Evolutionary conservation across 1,140 invertebrate genomes (phyloP), one percentile per base, ranked within the genome.

Genomic region (Caenorhabditis briggsae): DNA sequence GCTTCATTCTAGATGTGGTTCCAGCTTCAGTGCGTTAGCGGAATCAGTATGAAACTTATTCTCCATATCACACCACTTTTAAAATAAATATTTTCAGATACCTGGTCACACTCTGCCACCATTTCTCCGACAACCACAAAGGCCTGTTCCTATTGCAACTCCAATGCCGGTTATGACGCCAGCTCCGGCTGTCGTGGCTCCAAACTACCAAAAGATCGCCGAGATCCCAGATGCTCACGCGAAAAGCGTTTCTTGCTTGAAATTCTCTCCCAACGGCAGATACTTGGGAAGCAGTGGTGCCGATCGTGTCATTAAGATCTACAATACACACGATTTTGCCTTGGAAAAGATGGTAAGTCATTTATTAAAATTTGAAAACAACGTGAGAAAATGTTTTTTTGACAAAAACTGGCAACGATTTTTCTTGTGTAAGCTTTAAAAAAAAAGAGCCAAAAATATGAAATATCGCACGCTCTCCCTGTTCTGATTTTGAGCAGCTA

Each of bases 281-380:
- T 99, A 97, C 97, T 93, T 99, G 5, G 98, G 97, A 6, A 98
- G 96, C 93, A 97, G 96, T 86, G 98, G 96, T 90, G 95, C 95
- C 23, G 98, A 99, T 93, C 99, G 99, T 94, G 94, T 98, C 58
- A 97, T 99, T 78, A 98, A 99, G 94, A 97, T 99, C 88, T 99
- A 98, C 98, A 97, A 97, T 88, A 96, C 97, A 9, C 97, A 97
- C 93, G 98, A 99, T 95, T 98, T 98, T n/a, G 99, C 99, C 93
- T 98, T 98, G 94, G 98, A 99, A 93, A 99, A 99, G 93, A 98
- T 96, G 2, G 98, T 98, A 5, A 61, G 14, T 23, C 56, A n/a
- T 20, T 23, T 53, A 12, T 53, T 53, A 53, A 16, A 53, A 53
- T 86, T 20, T 83, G 23, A n/a, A 33, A 33, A 33, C 33, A 12